phyloP scores from a whole-genome alignment of 2,797 vertebrate species.

The Tarsius wallacei region DNA sequence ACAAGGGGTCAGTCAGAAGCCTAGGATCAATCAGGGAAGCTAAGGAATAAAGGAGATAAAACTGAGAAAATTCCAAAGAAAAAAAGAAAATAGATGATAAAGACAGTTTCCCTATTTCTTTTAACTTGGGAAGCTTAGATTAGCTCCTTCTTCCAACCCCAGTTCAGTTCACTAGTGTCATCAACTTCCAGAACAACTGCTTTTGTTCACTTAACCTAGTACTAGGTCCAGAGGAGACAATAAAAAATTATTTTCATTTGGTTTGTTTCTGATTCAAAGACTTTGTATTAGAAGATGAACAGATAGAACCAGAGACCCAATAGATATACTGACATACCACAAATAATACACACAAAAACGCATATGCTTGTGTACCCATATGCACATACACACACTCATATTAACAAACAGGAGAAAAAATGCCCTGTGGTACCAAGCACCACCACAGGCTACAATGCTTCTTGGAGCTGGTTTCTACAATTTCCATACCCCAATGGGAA shows the following conservation, averaged over 20 bases:
- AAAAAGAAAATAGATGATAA: slow-evolving; percentile 27
- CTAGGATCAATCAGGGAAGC: not conserved
- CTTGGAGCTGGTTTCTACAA: slow-evolving; percentile 66
- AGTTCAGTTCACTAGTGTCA: slow-evolving; percentile 3
- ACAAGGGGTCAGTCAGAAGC: slow-evolving; percentile 16
- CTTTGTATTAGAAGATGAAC: not conserved
- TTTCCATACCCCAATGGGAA: slow-evolving; percentile 72
- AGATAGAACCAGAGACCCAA: slow-evolving; percentile 42
- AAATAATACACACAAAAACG: slow-evolving; percentile 50
- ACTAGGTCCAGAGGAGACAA: slow-evolving; percentile 19
- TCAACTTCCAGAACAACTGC: slow-evolving; percentile 50
- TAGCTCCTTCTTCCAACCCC: not conserved
- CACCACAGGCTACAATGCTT: slow-evolving; percentile 62
- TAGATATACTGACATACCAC: not conserved
- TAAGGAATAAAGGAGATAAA: slow-evolving; percentile 6
- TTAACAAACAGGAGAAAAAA: slow-evolving; percentile 62
- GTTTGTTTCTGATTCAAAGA: slow-evolving; percentile 62
- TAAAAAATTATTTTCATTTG: slow-evolving; percentile 48
- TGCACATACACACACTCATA: not conserved
- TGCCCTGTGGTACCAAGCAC: slow-evolving; percentile 32
- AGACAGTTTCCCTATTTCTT: not conserved
- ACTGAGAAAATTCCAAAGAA: slow-evolving; percentile 51
- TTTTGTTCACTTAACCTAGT: slow-evolving; percentile 58
- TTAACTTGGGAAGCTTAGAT: slow-evolving; percentile 38
- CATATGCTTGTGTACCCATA: not conserved